phyloP scores from a whole-genome alignment of 2,888 invertebrate species.

The Tenthredo amoena region DNA sequence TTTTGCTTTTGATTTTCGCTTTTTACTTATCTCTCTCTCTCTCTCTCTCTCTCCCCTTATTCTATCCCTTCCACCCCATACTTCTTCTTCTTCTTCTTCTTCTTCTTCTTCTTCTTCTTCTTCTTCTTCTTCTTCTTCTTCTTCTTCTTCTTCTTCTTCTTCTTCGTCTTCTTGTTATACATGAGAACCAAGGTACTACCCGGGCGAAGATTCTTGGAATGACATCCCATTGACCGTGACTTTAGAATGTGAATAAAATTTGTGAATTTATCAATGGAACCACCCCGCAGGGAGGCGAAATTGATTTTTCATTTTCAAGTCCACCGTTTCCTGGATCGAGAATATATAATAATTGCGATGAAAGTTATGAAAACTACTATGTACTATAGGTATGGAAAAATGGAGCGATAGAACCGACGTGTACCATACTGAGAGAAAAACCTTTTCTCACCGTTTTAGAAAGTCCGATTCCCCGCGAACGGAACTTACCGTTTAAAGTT shows the following conservation, averaged over 20 bases:
- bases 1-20: slow-evolving; percentile 29
- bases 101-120: not conserved
- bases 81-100: slow-evolving; percentile 8
- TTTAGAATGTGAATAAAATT: slow-evolving; percentile 1
- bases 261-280: slow-evolving; percentile 20
- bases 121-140: not conserved
- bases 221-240: slow-evolving; percentile 4
- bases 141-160: slow-evolving; percentile 12
- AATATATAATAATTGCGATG: not conserved
- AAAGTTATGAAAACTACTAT: not conserved
- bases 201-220: slow-evolving; percentile 12
- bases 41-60: not conserved
- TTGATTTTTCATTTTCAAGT: not conserved
- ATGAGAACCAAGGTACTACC: not conserved
- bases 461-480: slow-evolving; percentile 36
- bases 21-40: not conserved
- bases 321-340: not conserved
- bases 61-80: slow-evolving; percentile 4
- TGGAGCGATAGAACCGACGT: not conserved
- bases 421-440: not conserved
- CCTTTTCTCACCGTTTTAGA: slow-evolving; percentile 37
- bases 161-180: not conserved
- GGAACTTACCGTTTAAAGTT: slow-evolving; percentile 43
- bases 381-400: not conserved
- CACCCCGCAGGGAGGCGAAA: not conserved